phyloP scores from a whole-genome alignment of 2,797 vertebrate genomes.

The Myotis daubentonii region DNA sequence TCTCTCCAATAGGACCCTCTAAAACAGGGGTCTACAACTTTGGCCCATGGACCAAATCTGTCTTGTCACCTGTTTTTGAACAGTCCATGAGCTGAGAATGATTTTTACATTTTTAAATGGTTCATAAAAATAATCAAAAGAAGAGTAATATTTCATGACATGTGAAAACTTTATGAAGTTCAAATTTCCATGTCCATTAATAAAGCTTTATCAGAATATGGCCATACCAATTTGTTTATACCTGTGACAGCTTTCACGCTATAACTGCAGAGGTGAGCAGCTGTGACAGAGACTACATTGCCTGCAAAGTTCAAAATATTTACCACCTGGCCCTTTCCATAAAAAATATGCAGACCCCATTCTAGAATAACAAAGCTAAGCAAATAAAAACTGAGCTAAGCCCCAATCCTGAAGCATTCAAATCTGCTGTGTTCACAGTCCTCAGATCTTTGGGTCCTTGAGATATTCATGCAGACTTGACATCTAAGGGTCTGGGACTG shows the following conservation, averaged over 20 bases:
- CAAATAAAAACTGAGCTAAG: background rate
- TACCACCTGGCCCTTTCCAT: background rate
- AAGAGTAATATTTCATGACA: background rate
- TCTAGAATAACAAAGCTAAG: background rate
- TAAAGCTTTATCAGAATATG: background rate
- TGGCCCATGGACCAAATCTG: background rate
- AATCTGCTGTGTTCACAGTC: background rate
- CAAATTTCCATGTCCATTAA: background rate
- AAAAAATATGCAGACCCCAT: background rate
- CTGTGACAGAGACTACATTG: background rate
- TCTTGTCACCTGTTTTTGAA: background rate
- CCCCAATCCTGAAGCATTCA: background rate
- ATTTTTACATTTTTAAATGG: background rate
- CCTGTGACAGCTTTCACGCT: background rate
- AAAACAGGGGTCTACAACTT: background rate
- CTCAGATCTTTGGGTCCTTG: background rate
- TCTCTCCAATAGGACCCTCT: background rate
- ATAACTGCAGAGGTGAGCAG: background rate
- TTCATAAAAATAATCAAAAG: background rate
- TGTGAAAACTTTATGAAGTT: background rate
- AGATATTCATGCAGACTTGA: background rate
- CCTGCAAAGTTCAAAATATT: background rate
- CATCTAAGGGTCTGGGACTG: background rate
- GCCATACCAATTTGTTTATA: background rate
- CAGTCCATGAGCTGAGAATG: background rate